phyloP scores from a whole-genome alignment of 2,888 invertebrate genomes.

The Empis stercorea region DNA sequence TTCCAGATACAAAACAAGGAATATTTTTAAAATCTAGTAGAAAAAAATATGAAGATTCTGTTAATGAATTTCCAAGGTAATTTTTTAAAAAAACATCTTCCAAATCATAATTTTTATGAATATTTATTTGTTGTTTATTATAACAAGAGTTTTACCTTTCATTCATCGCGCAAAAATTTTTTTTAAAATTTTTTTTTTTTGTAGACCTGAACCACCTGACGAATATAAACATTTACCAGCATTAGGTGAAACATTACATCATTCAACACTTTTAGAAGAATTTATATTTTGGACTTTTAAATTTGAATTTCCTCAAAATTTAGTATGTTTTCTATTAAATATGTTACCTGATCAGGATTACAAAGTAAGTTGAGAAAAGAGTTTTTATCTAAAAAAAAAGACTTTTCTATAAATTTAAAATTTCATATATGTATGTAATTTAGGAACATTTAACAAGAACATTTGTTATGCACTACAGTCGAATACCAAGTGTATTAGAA shows the following conservation, averaged over 20 bases:
- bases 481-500: constrained; percentile 84
- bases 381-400: not conserved
- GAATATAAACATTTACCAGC: constrained; percentile 71
- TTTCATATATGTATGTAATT: too few species aligned
- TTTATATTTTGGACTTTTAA: constrained; percentile 97
- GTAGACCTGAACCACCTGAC: constrained; percentile 50
- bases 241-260: constrained; percentile 62
- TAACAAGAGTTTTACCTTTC: too few species aligned
- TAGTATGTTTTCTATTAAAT: constrained; percentile 87
- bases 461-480: constrained; percentile 91
- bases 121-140: too few species aligned
- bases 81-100: constrained; percentile 11
- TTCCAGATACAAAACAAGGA: constrained; percentile 56
- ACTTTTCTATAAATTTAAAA: too few species aligned
- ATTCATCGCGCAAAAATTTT: too few species aligned
- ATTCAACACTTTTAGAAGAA: constrained; percentile 82
- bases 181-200: constrained; percentile 2
- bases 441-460: constrained; percentile 84
- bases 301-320: constrained; percentile 93
- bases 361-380: constrained; percentile 46
- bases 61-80: constrained; percentile 62
- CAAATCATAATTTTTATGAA: too few species aligned
- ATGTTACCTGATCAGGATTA: constrained; percentile 92
- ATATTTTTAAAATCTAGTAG: constrained; percentile 60
- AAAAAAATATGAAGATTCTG: constrained; percentile 64